Conservation (phyloP, 2,888 invertebrate genomes). For the Tromatobia lineatoria region DNA sequence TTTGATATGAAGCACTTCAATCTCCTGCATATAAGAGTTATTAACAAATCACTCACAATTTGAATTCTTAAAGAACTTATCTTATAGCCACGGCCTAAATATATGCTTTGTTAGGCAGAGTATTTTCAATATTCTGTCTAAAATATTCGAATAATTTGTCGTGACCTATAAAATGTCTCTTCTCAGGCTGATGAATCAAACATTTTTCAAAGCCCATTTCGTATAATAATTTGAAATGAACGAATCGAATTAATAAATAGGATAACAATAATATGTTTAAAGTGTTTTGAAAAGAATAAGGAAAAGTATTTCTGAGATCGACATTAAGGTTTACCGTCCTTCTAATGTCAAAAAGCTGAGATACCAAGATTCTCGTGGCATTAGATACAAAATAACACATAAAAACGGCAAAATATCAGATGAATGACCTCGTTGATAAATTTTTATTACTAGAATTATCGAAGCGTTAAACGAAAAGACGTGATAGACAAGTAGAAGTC, state of each 20-base stretch:
- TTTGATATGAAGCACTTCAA: no score
- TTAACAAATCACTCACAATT: neutral
- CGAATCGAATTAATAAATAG: no score
- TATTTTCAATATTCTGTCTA: no score
- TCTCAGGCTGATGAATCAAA: no score
- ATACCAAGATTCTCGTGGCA: neutral
- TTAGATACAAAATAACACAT: slow-evolving; percentile 18
- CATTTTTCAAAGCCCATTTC: no score
- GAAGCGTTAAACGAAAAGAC: no score
- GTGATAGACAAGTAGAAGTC: neutral
- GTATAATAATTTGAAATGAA: no score
- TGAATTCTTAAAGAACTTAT: no score
- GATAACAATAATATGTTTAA: neutral
- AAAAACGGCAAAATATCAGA: slow-evolving; percentile 6
- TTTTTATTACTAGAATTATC: neutral
- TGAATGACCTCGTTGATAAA: slow-evolving; percentile 16
- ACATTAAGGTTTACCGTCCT: neutral
- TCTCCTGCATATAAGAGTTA: neutral
- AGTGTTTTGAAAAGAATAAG: neutral
- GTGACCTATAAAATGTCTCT: no score
- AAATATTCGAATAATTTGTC: no score
- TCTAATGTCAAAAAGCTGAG: neutral
- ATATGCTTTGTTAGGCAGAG: no score
- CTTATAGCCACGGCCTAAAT: no score
- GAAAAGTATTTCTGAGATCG: neutral